A percentile compares a stretch with the other conserved stretches of the same genome.
These are phyloP conservation scores for Poecilia picta DNA, from an alignment of 2,797 vertebrate genomes.

Conservation along the genomic window DNA sequence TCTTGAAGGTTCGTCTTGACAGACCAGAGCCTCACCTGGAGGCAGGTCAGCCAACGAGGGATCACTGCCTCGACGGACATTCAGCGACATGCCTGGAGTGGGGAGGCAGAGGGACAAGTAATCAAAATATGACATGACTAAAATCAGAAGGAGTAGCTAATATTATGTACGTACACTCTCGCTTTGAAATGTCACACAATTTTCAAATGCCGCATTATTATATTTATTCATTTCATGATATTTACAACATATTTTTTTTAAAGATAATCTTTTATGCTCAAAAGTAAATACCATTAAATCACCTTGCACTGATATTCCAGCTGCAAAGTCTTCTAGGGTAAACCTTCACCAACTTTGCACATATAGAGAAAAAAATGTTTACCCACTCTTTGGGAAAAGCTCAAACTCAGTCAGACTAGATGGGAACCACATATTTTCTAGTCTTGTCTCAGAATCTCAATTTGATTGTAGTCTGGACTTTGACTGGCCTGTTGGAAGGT, in stretches of 20 bases:
- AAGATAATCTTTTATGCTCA: not conserved
- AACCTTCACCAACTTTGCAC: not conserved
- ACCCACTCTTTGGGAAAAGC: not conserved
- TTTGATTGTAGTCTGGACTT: no score
- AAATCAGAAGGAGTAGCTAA: constrained; percentile 17
- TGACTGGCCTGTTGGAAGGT: not conserved
- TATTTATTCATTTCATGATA: not conserved
- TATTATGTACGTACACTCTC: not conserved
- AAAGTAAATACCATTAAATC: not conserved
- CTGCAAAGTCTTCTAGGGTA: not conserved
- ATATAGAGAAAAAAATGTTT: not conserved
- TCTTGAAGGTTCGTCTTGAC: constrained; percentile 89
- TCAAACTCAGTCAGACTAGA: not conserved
- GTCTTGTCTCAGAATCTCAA: not conserved
- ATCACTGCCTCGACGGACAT: constrained; percentile 95
- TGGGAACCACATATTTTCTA: not conserved
- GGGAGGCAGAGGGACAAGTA: not conserved
- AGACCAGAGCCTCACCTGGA: constrained; percentile 75
- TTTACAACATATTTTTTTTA: not conserved
- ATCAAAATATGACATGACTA: not conserved
- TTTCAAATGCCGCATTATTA: not conserved
- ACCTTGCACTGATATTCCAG: not conserved
- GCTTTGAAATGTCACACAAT: constrained; percentile 7
- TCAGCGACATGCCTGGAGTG: constrained; percentile 91
- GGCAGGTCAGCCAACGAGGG: constrained; percentile 87